A percentile compares a stretch with the other conserved stretches of the same genome.
Conservation (phyloP, 2,888 invertebrate genomes). For the Drosophila mimetica region DNA sequence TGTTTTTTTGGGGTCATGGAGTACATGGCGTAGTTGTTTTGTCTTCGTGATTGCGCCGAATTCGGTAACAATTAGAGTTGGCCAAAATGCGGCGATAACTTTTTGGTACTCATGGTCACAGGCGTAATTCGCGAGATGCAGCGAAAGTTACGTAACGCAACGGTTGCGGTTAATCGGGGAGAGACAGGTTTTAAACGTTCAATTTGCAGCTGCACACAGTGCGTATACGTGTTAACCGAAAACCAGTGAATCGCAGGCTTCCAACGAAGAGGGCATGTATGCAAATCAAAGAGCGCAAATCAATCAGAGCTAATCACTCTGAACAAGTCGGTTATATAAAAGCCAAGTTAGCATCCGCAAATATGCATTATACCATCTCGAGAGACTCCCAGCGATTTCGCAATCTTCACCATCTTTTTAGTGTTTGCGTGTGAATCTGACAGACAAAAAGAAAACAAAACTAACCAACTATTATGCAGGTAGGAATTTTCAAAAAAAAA, state of each 20-base stretch:
- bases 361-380: slow-evolving; percentile 2
- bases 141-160: slow-evolving; percentile 70
- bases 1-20: slow-evolving; percentile 46
- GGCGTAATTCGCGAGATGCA: slow-evolving; percentile 45
- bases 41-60: slow-evolving; percentile 10
- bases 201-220: slow-evolving; percentile 30
- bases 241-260: slow-evolving; percentile 5
- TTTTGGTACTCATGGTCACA: slow-evolving; percentile 31
- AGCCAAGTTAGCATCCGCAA: slow-evolving; percentile 7
- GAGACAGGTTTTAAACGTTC: slow-evolving; percentile 53
- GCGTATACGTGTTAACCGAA: slow-evolving; percentile 23
- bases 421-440: slow-evolving; percentile 36
- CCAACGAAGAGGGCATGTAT: slow-evolving; percentile 23
- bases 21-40: slow-evolving; percentile 14
- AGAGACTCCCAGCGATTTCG: slow-evolving; percentile 17
- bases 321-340: slow-evolving; percentile 30
- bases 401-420: slow-evolving; percentile 24
- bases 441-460: slow-evolving; percentile 8
- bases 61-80: slow-evolving; percentile 35
- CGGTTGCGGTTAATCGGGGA: slow-evolving; percentile 21
- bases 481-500: slow-evolving; percentile 30
- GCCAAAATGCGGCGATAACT: slow-evolving; percentile 1
- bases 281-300: slow-evolving; percentile 57
- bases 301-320: slow-evolving; percentile 70
- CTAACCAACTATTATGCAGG: slow-evolving; percentile 14